Percentiles rank a stretch among this genome's conserved stretches.
Conservation (phyloP, 2,888 invertebrate species). For the Spialia ferax region DNA sequence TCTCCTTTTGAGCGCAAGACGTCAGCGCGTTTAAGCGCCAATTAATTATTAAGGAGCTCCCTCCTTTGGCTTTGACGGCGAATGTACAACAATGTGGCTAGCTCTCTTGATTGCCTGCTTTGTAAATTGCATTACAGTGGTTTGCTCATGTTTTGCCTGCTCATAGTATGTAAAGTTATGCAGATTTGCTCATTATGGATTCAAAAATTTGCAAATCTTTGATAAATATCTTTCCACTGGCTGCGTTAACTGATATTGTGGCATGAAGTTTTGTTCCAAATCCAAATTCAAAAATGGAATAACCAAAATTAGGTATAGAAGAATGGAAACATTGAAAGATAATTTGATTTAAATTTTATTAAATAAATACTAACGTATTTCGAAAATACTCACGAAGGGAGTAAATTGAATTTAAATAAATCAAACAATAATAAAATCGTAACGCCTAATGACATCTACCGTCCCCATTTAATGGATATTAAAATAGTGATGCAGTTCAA, state of each 20-base stretch:
- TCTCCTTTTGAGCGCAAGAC: conserved; percentile 74
- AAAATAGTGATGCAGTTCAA: conserved; percentile 55
- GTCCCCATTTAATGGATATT: conserved; percentile 49
- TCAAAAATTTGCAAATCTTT: not conserved
- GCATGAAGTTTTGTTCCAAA: no score
- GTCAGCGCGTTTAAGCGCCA: conserved; percentile 83
- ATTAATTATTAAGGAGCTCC: conserved; percentile 84
- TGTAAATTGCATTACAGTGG: conserved; percentile 77
- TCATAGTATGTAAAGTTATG: conserved; percentile 34
- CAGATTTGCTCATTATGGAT: conserved; percentile 24
- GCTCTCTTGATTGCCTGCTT: conserved; percentile 80
- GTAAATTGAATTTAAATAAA: not conserved
- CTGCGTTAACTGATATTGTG: no score
- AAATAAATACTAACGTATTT: no score
- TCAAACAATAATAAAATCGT: conserved; percentile 3
- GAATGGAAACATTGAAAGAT: no score
- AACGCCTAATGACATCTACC: conserved; percentile 10
- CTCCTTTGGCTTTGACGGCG: conserved; percentile 82
- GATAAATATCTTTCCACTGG: no score
- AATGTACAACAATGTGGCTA: conserved; percentile 81
- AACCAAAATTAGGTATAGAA: no score
- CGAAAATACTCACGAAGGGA: no score
- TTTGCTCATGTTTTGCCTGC: conserved; percentile 59
- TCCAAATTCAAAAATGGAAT: no score
- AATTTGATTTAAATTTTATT: no score